Percentiles rank a stretch among this genome's conserved stretches.
phyloP scores from a whole-genome alignment of 2,888 invertebrate genomes.

The Augiades crinisus region DNA sequence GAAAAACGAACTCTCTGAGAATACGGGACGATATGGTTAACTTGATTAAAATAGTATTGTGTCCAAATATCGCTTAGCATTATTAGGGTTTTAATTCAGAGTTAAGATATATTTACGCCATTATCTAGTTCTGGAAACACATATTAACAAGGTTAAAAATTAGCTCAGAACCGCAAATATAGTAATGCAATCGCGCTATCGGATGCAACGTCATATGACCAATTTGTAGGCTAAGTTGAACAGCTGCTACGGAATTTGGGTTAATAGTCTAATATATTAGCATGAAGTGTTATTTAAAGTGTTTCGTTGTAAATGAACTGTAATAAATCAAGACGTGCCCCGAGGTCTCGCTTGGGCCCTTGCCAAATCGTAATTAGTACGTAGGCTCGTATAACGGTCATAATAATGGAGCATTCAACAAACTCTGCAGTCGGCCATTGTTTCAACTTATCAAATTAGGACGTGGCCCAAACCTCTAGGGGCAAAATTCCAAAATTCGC shows the following conservation, averaged over 20 bases:
- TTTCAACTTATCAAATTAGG: conserved; percentile 60
- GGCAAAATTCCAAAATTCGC: conserved; percentile 4
- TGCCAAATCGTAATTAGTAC: conserved; percentile 74
- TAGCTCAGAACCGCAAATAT: too few relatives aligned
- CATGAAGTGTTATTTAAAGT: conserved; percentile 34
- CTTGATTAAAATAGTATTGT: too few relatives aligned
- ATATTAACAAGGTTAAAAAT: too few relatives aligned
- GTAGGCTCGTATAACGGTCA: conserved; percentile 38
- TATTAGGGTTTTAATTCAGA: too few relatives aligned
- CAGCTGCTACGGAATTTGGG: conserved; percentile 21
- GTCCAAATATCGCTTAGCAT: too few relatives aligned
- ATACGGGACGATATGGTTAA: too few relatives aligned
- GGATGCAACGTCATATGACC: background rate
- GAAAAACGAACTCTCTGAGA: too few relatives aligned
- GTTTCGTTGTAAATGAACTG: conserved; percentile 61
- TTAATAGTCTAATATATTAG: conserved; percentile 23
- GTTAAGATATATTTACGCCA: too few relatives aligned
- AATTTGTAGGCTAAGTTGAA: conserved; percentile 17
- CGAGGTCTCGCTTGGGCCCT: conserved; percentile 57
- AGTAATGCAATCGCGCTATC: background rate
- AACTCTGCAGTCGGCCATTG: conserved; percentile 51
- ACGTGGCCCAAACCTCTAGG: conserved; percentile 37
- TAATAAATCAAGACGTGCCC: conserved; percentile 67
- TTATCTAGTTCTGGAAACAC: too few relatives aligned
- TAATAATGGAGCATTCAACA: conserved; percentile 55